Percentiles rank a stretch among this genome's conserved stretches.
Conservation (phyloP, 1,140 invertebrate genomes). For the Magallana gigas region DNA sequence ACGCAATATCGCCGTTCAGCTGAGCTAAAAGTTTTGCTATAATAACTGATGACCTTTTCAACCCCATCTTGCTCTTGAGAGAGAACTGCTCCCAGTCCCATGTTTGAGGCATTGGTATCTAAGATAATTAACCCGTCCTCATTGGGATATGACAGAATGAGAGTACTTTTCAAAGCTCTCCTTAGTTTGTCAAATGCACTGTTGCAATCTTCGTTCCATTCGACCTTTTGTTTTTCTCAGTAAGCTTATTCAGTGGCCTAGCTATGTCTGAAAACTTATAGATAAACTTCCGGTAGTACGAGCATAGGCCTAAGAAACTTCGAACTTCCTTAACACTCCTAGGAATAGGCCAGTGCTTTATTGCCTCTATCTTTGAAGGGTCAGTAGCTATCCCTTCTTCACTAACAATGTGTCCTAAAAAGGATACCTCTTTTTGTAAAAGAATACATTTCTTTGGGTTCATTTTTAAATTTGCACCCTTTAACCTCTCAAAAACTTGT, state of each 20-base stretch:
- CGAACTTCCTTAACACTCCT: conserved; percentile 64
- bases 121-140: neutral
- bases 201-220: conserved; percentile 37
- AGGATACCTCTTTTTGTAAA: neutral
- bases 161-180: neutral
- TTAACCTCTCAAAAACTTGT: too few relatives aligned
- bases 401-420: conserved; percentile 40
- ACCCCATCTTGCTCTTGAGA: conserved; percentile 5
- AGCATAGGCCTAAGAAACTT: conserved; percentile 63
- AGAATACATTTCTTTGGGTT: too few relatives aligned
- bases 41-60: conserved; percentile 11
- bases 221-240: neutral
- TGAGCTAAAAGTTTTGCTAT: neutral
- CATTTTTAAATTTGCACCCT: too few relatives aligned
- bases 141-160: conserved; percentile 13
- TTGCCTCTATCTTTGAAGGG: conserved; percentile 30
- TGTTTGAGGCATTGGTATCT: conserved; percentile 36
- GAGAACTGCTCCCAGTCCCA: conserved; percentile 12
- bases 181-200: conserved; percentile 11
- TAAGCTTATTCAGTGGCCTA: conserved; percentile 40
- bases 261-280: conserved; percentile 71
- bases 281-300: conserved; percentile 73
- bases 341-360: conserved; percentile 71
- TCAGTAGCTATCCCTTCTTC: conserved; percentile 5
- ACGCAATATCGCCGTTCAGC: neutral